Evolutionary conservation across 1,140 invertebrate genomes (phyloP).

Genomic region (Psix sp.): DNA sequence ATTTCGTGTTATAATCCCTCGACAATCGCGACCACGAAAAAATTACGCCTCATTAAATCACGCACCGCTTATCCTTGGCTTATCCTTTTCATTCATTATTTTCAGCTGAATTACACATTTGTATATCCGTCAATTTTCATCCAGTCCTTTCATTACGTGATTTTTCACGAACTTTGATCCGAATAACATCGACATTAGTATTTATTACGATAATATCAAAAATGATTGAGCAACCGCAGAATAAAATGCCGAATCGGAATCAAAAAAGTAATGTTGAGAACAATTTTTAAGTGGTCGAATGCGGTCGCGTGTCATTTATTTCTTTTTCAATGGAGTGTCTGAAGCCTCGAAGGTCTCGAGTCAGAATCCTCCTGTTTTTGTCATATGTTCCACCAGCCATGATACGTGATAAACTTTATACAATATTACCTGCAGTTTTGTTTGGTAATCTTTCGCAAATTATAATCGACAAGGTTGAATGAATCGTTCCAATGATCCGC

Average conservation of each 20-base stretch:
- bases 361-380: no score
- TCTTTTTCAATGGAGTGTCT: no score
- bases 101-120: slow-evolving; percentile 22
- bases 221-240: no score
- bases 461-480: slow-evolving; percentile 57
- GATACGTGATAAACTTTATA: slow-evolving; percentile 40
- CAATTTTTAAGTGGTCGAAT: no score
- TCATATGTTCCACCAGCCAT: no score
- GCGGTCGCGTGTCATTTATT: no score
- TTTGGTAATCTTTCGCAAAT: slow-evolving; percentile 44
- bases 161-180: no score
- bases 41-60: slow-evolving; percentile 24
- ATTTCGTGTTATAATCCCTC: slow-evolving; percentile 37
- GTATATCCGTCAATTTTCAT: slow-evolving; percentile 7
- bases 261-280: no score
- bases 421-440: slow-evolving; percentile 40
- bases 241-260: no score
- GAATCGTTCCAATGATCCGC: slow-evolving; percentile 59
- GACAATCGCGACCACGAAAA: slow-evolving; percentile 11
- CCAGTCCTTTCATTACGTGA: slow-evolving; percentile 21
- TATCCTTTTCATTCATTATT: slow-evolving; percentile 29
- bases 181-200: no score
- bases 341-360: no score
- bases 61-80: slow-evolving; percentile 14
- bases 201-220: no score